Evolutionary conservation across 1,140 invertebrate genomes (phyloP), one percentile per base, ranked within the genome.

Genomic region (Ostrea edulis): DNA sequence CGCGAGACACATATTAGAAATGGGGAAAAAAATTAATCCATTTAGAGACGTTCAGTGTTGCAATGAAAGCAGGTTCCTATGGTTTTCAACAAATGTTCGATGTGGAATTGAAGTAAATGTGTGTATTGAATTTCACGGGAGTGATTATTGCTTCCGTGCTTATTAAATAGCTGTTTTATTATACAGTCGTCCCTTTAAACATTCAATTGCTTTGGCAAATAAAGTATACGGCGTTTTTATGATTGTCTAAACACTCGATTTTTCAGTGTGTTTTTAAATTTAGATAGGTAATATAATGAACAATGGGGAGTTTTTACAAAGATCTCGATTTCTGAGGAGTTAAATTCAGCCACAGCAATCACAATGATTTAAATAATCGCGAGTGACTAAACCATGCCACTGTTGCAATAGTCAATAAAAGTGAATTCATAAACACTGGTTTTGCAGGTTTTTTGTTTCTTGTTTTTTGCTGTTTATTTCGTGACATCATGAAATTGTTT

Each of bases 101-200:
- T 14, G 25, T 77, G 29, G 17, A 77, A 77, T 29, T 77, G 68
- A 77, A 77, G 25, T 77, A 17, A 77, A 77, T 77, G 25, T 77
- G 68, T 25, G 22, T 29, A 77, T 29, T 35, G 68, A 77, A 77
- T 77, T 77, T 77, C 68, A 35, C 29, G 25, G 68, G 25, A 77
- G 68, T 25, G 68, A 77, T 77, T 77, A 77, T 29, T 29, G 68
- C 68, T 77, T 77, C 29, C 14, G 11, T 29, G 9, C 22, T 22
- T 77, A 77, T 77, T 77, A 77, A 77, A 77, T 77, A 77, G 68
- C 68, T 77, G 68, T 77, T 77, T 77, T 77, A 77, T 77, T 44
- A 35, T 25, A 35, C 29, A 20, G 17, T 25, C 68, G 68, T 77
- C 68, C 68, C 68, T 77, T 77, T 77, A 77, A 77, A 77, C 17